phyloP scores from a whole-genome alignment of 2,888 invertebrate species.

The Leptinotarsa rubiginosa region DNA sequence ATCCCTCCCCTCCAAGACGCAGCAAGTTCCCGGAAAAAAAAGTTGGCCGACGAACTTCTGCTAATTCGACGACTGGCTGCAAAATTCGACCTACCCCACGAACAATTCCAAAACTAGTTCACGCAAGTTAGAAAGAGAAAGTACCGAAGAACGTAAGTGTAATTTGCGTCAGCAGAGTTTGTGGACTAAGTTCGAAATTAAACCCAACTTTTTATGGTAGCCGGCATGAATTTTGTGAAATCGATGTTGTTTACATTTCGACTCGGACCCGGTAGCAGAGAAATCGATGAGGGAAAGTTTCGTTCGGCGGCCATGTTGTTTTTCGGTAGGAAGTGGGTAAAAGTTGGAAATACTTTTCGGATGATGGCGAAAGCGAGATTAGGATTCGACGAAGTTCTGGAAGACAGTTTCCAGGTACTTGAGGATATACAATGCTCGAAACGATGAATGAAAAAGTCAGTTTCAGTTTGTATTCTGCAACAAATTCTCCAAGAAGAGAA shows the following conservation, averaged over 20 bases:
- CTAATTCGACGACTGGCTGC: constrained; percentile 61
- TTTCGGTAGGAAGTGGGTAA: constrained; percentile 41
- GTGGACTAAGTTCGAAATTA: constrained; percentile 60
- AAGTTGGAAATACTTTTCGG: constrained; percentile 31
- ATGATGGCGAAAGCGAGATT: constrained; percentile 21
- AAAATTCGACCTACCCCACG: constrained; percentile 65
- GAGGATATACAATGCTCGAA: constrained; percentile 4
- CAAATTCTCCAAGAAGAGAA: too few species aligned
- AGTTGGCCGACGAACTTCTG: constrained; percentile 55
- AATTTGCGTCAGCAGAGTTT: constrained; percentile 66
- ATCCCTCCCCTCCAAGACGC: constrained; percentile 9
- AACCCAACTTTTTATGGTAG: constrained; percentile 64
- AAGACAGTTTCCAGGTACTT: constrained; percentile 12
- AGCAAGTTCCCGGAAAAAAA: constrained; percentile 22
- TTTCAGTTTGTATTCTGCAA: not conserved
- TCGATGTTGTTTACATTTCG: constrained; percentile 65
- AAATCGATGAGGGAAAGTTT: constrained; percentile 33
- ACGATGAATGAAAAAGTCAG: not conserved
- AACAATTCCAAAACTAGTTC: constrained; percentile 64
- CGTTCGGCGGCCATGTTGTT: constrained; percentile 39
- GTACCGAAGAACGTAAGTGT: constrained; percentile 65
- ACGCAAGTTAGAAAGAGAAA: constrained; percentile 66
- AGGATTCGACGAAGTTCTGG: constrained; percentile 17
- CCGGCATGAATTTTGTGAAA: constrained; percentile 65
- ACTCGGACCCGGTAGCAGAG: constrained; percentile 22